A percentile compares a stretch with the other conserved stretches of the same genome.
These are phyloP conservation scores for Drosophila meridionalis DNA, from an alignment of 2,888 invertebrate species.

Conservation along the genomic window DNA sequence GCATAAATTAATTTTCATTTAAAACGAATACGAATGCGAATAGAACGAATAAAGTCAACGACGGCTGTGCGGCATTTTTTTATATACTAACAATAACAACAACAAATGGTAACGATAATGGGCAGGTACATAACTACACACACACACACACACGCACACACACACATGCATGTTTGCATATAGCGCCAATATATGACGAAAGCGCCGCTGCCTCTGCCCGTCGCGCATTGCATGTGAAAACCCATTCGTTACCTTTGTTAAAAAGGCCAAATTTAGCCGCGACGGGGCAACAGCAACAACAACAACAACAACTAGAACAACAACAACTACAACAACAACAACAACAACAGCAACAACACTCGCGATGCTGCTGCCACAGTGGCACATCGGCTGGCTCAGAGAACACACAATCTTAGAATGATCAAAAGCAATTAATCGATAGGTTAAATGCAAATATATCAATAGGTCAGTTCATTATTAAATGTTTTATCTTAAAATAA, in stretches of 20 bases:
- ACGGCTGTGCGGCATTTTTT: conserved; percentile 42
- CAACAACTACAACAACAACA: background rate
- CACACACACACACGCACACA: conserved; percentile 34
- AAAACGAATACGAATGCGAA: conserved; percentile 74
- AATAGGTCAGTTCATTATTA: background rate
- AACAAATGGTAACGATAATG: conserved; percentile 53
- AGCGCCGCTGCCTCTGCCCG: conserved; percentile 44
- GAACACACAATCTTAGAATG: background rate
- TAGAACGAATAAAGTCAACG: conserved; percentile 70
- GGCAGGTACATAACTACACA: conserved; percentile 51
- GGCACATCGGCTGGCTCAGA: background rate
- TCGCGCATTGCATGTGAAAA: conserved; percentile 74
- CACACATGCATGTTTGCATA: conserved; percentile 44
- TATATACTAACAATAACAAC: conserved; percentile 38
- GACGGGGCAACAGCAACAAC: conserved; percentile 28
- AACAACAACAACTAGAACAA: conserved; percentile 2
- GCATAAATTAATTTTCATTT: conserved; percentile 79
- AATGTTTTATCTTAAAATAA: background rate
- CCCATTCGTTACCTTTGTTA: conserved; percentile 68
- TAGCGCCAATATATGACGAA: conserved; percentile 73
- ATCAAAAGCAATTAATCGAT: too few species aligned
- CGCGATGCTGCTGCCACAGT: conserved; percentile 39
- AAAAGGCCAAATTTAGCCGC: conserved; percentile 67
- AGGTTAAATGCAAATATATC: background rate
- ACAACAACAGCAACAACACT: conserved; percentile 14